Base-by-base conservation (phyloP, 2,113 vertebrate species). In the Nematolebias whitei region DNA sequence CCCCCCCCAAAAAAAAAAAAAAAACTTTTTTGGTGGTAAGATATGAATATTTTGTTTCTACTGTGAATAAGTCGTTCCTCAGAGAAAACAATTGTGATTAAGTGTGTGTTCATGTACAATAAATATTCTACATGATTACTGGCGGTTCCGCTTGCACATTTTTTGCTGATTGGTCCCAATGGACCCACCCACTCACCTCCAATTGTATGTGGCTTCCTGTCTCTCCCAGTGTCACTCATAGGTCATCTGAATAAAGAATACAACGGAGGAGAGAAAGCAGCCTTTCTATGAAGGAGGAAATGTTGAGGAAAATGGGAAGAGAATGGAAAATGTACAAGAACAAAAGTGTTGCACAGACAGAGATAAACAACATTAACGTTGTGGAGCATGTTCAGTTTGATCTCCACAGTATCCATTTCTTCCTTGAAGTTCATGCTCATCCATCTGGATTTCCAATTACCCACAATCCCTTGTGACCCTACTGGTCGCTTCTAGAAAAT, bases 391-490 rank as follows among this genome's bases (percentile, higher is more conserved):
- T 87, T 84, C 43, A 7, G 68, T 82, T 83, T 78, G n/a, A 86
- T 86, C 82, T 76, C 85, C 35, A 62, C 45, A 68, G 86, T 81
- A 88, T 86, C 80, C n/a, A 20, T 20, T 71, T 84, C 64, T 71
- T 84, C 79, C 78, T 74, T 74, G 82, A 83, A 85, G 73, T 76
- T 77, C 87, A 82, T 89, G 87, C 82, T 66, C 66, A 77, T 85
- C 84, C 89, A 89, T 91, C 88, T 89, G 88, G 87, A 88, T 89
- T 88, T 87, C 79, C 88, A 88, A 88, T 91, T 89, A 88, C 85
- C 84, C 86, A 82, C 68, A 85, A 85, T 87, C 89, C 85, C 84
- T 49, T 60, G 84, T 86, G 86, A 82, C 79, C 75, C 71, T 56
- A 48, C 69, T 49, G 38, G 48, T 75, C 2, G 59, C 55, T 32